These are phyloP conservation scores for Drosophila paulistorum DNA, from an alignment of 1,140 invertebrate species.

Conservation along the genomic window DNA sequence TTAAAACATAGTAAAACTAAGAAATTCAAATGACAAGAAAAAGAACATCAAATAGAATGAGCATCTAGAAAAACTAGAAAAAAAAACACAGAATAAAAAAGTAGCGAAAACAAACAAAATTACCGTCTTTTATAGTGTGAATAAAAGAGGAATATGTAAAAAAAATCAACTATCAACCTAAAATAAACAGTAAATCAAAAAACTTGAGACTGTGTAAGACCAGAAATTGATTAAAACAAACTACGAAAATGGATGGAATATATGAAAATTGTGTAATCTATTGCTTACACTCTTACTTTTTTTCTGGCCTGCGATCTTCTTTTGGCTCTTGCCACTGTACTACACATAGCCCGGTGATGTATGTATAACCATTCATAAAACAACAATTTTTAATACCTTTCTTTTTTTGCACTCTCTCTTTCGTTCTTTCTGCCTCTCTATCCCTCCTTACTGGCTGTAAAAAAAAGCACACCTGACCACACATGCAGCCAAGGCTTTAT, in stretches of 20 bases:
- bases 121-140: neutral
- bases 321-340: conserved; percentile 37
- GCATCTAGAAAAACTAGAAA: neutral
- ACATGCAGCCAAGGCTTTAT: conserved; percentile 26
- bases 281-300: neutral
- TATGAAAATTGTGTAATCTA: neutral
- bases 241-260: too few relatives aligned
- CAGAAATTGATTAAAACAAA: too few relatives aligned
- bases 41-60: neutral
- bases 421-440: too few relatives aligned
- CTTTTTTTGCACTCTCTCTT: neutral
- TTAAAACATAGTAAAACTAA: neutral
- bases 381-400: conserved; percentile 62
- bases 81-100: too few relatives aligned
- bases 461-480: conserved; percentile 58
- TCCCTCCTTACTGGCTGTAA: conserved; percentile 14
- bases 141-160: neutral
- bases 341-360: conserved; percentile 19
- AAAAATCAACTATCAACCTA: neutral
- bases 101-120: neutral
- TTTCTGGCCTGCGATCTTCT: neutral
- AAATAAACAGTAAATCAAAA: too few relatives aligned
- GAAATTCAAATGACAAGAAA: neutral
- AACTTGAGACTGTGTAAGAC: too few relatives aligned
- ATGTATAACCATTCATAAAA: conserved; percentile 29